phyloP scores from a whole-genome alignment of 2,113 vertebrate species.

The Scytalopus superciliaris region DNA sequence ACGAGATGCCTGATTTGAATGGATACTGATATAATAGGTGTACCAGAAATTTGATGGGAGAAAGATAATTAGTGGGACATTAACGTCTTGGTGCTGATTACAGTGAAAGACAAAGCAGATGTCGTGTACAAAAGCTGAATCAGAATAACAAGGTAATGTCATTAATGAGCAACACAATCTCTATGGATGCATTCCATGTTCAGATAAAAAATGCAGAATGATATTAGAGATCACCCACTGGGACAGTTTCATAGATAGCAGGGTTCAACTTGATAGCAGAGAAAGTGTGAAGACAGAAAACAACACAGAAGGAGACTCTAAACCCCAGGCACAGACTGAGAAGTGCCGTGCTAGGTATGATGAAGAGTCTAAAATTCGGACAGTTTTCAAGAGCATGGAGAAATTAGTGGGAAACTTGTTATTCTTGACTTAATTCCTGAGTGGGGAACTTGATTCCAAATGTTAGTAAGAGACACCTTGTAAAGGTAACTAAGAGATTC shows the following conservation, averaged over 20 bases:
- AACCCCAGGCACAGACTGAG: neutral
- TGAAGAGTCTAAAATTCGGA: neutral
- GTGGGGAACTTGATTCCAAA: neutral
- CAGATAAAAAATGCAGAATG: neutral
- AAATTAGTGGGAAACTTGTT: neutral
- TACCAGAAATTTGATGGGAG: constrained; percentile 34
- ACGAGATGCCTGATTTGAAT: constrained; percentile 31
- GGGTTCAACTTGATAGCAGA: neutral
- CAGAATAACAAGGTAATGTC: constrained; percentile 35
- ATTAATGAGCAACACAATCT: constrained; percentile 14
- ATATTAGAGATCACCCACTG: neutral
- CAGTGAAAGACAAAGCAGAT: constrained; percentile 44
- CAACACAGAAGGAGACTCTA: neutral
- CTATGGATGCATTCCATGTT: neutral
- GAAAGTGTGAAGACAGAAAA: neutral
- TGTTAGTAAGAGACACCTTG: neutral
- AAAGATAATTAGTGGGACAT: constrained; percentile 45
- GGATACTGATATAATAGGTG: constrained; percentile 43
- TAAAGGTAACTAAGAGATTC: neutral
- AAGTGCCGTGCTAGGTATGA: rapidly evolving
- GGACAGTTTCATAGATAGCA: neutral
- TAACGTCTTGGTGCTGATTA: constrained; percentile 33
- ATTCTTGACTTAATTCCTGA: neutral
- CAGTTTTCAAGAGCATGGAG: neutral
- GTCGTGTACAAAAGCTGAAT: constrained; percentile 27